phyloP scores from a whole-genome alignment of 2,888 invertebrate genomes.

The Meiosimyza platycephala region DNA sequence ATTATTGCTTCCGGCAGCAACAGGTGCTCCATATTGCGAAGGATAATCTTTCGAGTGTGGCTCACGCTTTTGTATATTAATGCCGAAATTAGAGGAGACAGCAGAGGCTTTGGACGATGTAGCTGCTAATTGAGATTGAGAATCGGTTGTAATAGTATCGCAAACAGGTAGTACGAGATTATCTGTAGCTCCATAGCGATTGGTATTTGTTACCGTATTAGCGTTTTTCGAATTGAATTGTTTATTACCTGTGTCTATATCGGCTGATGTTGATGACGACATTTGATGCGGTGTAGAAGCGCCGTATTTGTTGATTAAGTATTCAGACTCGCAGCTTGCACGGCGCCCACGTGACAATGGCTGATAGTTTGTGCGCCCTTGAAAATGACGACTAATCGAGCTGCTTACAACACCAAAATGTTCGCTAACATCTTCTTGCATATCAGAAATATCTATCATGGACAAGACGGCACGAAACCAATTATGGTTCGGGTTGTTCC shows the following conservation, averaged over 20 bases:
- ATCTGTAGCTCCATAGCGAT: slow-evolving; percentile 61
- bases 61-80: slow-evolving; percentile 50
- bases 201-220: slow-evolving; percentile 45
- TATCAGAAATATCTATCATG: slow-evolving; percentile 98
- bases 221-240: slow-evolving; percentile 44
- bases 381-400: slow-evolving; percentile 80
- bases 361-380: slow-evolving; percentile 82
- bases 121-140: slow-evolving; percentile 50
- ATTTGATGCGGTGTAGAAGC: slow-evolving; percentile 1
- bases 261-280: slow-evolving; percentile 17
- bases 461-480: slow-evolving; percentile 87
- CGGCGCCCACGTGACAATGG: slow-evolving; percentile 74
- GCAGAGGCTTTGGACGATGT: slow-evolving; percentile 37
- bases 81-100: slow-evolving; percentile 46
- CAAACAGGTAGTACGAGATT: slow-evolving; percentile 52
- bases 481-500: slow-evolving; percentile 67
- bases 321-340: slow-evolving; percentile 71
- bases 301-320: slow-evolving; percentile 59
- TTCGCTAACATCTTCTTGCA: slow-evolving; percentile 91
- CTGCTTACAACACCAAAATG: slow-evolving; percentile 91
- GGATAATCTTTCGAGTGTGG: slow-evolving; percentile 52
- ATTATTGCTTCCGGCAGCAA: slow-evolving; percentile 49
- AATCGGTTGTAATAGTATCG: slow-evolving; percentile 46
- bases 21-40: slow-evolving; percentile 52
- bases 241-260: slow-evolving; percentile 52